phyloP scores from a whole-genome alignment of 1,140 invertebrate genomes.

The Solenopsis fugax region DNA sequence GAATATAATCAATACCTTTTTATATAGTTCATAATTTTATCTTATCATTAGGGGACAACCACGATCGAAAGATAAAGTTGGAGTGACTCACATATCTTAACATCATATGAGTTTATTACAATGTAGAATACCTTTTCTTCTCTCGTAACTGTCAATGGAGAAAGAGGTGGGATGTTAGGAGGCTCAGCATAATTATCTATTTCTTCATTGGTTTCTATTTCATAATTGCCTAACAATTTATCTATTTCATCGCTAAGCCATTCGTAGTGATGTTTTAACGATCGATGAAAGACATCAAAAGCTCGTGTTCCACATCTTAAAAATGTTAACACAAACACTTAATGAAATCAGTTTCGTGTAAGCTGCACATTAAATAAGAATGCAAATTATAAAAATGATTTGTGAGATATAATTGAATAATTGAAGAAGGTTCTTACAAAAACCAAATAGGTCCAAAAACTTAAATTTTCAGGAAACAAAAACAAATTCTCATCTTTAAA shows the following conservation, averaged over 20 bases:
- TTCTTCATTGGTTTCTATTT: conserved; percentile 50
- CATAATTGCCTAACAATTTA: conserved; percentile 66
- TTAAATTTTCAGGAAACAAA: too few relatives aligned
- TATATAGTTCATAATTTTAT: conserved; percentile 36
- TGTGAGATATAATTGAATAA: too few relatives aligned
- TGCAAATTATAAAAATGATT: neutral
- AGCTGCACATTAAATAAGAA: conserved; percentile 14
- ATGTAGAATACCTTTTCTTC: conserved; percentile 77
- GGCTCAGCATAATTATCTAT: conserved; percentile 50
- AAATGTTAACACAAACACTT: conserved; percentile 62
- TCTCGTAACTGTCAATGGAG: conserved; percentile 80
- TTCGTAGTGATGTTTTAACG: conserved; percentile 80
- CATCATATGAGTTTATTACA: neutral
- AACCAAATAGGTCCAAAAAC: too few relatives aligned
- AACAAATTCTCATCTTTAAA: too few relatives aligned
- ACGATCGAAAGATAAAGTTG: neutral
- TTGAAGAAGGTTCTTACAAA: too few relatives aligned
- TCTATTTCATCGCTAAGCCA: conserved; percentile 82
- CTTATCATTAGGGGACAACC: conserved; percentile 8
- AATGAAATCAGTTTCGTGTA: conserved; percentile 20
- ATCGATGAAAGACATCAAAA: conserved; percentile 80
- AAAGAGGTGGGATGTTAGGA: conserved; percentile 81
- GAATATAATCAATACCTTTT: neutral
- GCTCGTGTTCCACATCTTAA: conserved; percentile 80
- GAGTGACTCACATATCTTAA: conserved; percentile 11